Conservation (phyloP, 2,888 invertebrate species). For the Calameuta idolon region DNA sequence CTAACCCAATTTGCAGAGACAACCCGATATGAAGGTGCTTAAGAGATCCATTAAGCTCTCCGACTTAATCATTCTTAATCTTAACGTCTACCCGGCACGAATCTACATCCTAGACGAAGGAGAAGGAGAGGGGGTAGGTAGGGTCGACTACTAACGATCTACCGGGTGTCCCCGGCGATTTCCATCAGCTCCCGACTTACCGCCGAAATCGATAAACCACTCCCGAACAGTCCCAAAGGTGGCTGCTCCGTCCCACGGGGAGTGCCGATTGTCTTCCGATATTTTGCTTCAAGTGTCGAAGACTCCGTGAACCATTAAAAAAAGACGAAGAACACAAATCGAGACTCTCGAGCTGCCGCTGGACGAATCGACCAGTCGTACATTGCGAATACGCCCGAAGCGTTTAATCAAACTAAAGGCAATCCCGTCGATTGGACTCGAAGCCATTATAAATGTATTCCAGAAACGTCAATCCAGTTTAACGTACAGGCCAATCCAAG, state of each 20-base stretch:
- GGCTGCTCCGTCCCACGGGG: background rate
- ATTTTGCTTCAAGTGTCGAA: background rate
- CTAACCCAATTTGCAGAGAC: constrained; percentile 40
- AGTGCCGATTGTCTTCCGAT: background rate
- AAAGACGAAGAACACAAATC: background rate
- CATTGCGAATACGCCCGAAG: background rate
- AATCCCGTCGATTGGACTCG: background rate
- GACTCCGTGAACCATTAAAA: background rate
- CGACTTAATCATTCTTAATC: constrained; percentile 39
- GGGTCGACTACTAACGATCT: background rate
- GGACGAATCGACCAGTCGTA: too few species aligned
- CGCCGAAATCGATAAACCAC: background rate
- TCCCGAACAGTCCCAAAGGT: background rate
- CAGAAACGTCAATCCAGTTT: background rate
- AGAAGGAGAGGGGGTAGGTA: background rate
- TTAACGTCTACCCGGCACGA: constrained; percentile 10
- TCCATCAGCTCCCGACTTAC: background rate
- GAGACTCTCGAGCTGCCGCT: too few species aligned
- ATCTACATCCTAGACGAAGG: background rate
- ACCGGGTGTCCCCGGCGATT: background rate
- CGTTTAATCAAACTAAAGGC: background rate
- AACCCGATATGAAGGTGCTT: constrained; percentile 29
- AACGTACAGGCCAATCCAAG: background rate
- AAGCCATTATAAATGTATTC: background rate
- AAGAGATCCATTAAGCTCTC: constrained; percentile 49